These are phyloP conservation scores for Necrosyrtes monachus DNA, from an alignment of 2,797 vertebrate species.

Conservation along the genomic window DNA sequence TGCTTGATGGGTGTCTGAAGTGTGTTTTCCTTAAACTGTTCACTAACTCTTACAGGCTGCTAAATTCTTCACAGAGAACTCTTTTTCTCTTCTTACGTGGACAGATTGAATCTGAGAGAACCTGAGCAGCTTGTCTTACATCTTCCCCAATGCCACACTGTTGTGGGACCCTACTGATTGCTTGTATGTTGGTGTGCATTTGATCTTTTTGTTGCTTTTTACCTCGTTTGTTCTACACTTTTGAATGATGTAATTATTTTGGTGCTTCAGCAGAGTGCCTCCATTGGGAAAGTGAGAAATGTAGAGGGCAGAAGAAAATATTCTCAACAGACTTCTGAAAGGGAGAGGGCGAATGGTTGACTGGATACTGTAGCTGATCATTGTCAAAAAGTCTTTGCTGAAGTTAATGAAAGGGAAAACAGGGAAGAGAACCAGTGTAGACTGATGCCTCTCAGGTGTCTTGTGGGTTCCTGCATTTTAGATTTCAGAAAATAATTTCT, in stretches of 20 bases:
- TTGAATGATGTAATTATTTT: neutral
- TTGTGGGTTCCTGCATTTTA: conserved; percentile 1
- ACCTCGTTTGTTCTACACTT: neutral
- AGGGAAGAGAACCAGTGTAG: neutral
- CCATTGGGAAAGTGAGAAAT: neutral
- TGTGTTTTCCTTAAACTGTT: neutral
- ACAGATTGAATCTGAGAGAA: neutral
- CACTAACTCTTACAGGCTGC: neutral
- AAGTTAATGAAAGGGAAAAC: neutral
- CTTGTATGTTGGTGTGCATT: neutral
- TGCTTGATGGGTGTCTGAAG: neutral
- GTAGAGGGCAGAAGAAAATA: neutral
- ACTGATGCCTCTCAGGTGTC: neutral
- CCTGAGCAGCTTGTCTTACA: neutral
- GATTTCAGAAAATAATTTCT: neutral
- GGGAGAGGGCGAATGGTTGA: neutral
- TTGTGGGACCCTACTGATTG: neutral
- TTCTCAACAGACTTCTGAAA: neutral
- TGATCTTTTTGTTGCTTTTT: neutral
- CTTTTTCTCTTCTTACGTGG: neutral
- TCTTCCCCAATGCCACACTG: neutral
- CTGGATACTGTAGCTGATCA: neutral
- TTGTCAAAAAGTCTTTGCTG: neutral
- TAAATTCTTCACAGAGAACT: neutral
- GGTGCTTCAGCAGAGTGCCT: neutral